phyloP scores from a whole-genome alignment of 2,888 invertebrate genomes.

The Tetranychus truncatus region DNA sequence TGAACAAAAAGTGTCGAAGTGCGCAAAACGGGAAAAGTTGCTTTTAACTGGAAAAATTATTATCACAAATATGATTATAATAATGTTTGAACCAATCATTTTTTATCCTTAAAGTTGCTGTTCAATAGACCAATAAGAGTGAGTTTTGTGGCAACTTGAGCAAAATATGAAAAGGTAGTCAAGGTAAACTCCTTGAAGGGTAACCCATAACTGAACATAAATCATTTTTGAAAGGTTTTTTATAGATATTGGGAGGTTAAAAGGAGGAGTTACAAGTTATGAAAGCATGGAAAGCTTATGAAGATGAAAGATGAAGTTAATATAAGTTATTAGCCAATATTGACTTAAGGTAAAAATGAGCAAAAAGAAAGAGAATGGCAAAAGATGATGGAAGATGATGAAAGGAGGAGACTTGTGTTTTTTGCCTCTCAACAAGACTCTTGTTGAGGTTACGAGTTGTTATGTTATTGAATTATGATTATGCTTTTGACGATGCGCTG shows the following conservation, averaged over 20 bases:
- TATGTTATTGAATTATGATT: background rate
- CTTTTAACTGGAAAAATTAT: too few species aligned
- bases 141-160: background rate
- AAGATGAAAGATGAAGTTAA: background rate
- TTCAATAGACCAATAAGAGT: background rate
- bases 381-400: background rate
- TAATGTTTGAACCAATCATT: too few species aligned
- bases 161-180: background rate
- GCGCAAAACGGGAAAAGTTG: too few species aligned
- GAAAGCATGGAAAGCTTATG: background rate
- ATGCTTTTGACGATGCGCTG: slow-evolving; percentile 1
- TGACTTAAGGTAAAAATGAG: background rate
- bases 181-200: background rate
- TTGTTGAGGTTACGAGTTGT: background rate
- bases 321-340: background rate
- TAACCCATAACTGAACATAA: background rate
- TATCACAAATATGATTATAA: too few species aligned
- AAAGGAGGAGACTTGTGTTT: background rate
- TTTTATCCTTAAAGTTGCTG: background rate
- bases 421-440: background rate
- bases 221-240: background rate
- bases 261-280: background rate
- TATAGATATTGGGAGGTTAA: background rate
- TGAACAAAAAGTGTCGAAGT: too few species aligned
- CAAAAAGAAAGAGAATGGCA: background rate